Conservation (phyloP, 1,140 invertebrate species). For the Monomorium pharaonis region DNA sequence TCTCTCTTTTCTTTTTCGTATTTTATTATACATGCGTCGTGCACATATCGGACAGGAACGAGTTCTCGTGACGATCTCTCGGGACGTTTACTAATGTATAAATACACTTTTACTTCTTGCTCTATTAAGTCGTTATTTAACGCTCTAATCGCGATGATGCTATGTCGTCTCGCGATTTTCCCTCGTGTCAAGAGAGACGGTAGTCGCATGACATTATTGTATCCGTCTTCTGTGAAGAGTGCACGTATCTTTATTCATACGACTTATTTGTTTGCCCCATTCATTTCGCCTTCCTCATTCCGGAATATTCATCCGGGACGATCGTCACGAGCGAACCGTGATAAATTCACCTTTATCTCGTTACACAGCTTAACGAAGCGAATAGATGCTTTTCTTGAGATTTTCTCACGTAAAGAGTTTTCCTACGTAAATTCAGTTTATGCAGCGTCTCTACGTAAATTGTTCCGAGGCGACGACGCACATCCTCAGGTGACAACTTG, state of each 20-base stretch:
- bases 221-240: background rate
- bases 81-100: conserved; percentile 29
- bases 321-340: background rate
- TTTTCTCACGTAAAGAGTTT: conserved; percentile 5
- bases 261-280: background rate
- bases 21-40: background rate
- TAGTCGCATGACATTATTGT: background rate
- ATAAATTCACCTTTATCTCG: conserved; percentile 19
- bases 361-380: background rate
- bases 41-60: background rate
- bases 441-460: conserved; percentile 13
- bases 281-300: background rate
- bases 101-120: conserved; percentile 64
- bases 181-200: background rate
- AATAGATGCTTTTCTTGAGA: background rate
- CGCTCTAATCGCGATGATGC: background rate
- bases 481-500: background rate
- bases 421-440: conserved; percentile 30
- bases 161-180: background rate
- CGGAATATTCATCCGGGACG: background rate
- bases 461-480: background rate
- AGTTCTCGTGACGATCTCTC: background rate
- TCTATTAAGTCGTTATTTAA: conserved; percentile 51
- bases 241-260: background rate
- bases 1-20: background rate